Base-by-base conservation (phyloP, 2,888 invertebrate species). In the Carcina quercana region DNA sequence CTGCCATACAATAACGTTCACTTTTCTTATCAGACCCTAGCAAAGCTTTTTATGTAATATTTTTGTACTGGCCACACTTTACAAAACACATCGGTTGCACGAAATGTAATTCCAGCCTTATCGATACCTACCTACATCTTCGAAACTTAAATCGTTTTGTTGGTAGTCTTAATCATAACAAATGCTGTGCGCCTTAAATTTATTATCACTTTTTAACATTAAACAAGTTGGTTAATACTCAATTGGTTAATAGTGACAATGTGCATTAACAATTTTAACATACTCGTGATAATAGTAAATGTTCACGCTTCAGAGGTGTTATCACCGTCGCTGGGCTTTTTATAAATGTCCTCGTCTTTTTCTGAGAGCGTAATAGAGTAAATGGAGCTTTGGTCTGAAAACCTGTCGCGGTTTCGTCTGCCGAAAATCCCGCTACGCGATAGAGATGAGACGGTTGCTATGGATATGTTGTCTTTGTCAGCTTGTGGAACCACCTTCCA, bases 401-500 rank as follows among this genome's bases (percentile, higher is more conserved):
- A 80, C 44, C 70, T 56, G 37, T 83, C 78, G 45, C 69, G 66
- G 45, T 84, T 74, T 24, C 79, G 49, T 28, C 72, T 63, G 25
- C 67, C 61, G 40, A 83, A 82, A 30, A 83, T 59, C 3, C 80
- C 63, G 35, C 67, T 70, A 21, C 78, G 68, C n/a, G 75, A 65
- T n/a, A 79, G 36, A 19, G 78, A 69, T 0, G 85, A 83, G 26
- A 66, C 56, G 2, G 82, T 74, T n/a, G 68, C 68, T 20, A 82
- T 67, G 6, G 85, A 83, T 25, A 75, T 69, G 49, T 84, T 82
- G 53, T 87, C 87, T 40, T 68, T 68, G 19, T 85, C 85, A 4
- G 65, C 60, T 57, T 84, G 86, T 17, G 86, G 86, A 17, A 86
- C 84, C 53, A 87, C 70, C 56, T 86, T 87, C 71, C 87, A 79